Percentiles rank a stretch among this genome's conserved stretches.
Conservation (phyloP, 2,888 invertebrate genomes). For the Entomobrya proxima region DNA sequence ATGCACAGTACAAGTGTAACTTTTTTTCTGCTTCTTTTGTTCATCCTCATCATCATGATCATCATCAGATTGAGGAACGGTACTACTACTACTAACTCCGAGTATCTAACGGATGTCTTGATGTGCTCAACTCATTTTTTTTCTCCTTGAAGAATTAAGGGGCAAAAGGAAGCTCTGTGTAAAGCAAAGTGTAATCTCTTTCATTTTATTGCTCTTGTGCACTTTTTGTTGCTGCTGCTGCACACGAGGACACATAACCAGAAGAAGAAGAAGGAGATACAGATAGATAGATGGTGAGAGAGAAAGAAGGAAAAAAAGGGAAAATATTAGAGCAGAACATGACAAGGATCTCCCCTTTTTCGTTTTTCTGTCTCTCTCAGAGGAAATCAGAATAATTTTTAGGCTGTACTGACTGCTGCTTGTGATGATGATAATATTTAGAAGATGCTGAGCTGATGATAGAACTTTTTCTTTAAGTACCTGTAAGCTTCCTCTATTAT, state of each 20-base stretch:
- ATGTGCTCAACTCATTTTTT: slow-evolving; percentile 47
- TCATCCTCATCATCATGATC: slow-evolving; percentile 40
- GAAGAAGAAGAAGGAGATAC: too few relatives aligned
- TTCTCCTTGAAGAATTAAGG: slow-evolving; percentile 18
- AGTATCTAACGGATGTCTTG: slow-evolving; percentile 60
- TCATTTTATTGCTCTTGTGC: too few relatives aligned
- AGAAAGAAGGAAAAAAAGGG: slow-evolving; percentile 63
- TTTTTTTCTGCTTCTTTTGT: slow-evolving; percentile 37
- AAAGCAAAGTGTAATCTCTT: too few relatives aligned
- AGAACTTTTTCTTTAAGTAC: background rate
- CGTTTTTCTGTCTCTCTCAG: slow-evolving; percentile 53
- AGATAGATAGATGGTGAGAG: slow-evolving; percentile 21
- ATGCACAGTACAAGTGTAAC: slow-evolving; percentile 52
- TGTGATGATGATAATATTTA: background rate
- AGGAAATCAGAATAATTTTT: slow-evolving; percentile 63
- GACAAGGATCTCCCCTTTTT: slow-evolving; percentile 63
- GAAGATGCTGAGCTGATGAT: background rate
- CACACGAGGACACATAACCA: too few relatives aligned
- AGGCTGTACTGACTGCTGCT: slow-evolving; percentile 26
- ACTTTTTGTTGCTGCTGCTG: too few relatives aligned
- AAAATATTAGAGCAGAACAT: slow-evolving; percentile 70
- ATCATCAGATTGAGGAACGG: slow-evolving; percentile 48
- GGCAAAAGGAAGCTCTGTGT: slow-evolving; percentile 48
- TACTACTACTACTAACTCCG: slow-evolving; percentile 55
- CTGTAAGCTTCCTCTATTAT: background rate